Percentiles rank a stretch among this genome's conserved stretches.
phyloP scores from a whole-genome alignment of 2,888 invertebrate species.

The Plagodis dolabraria region DNA sequence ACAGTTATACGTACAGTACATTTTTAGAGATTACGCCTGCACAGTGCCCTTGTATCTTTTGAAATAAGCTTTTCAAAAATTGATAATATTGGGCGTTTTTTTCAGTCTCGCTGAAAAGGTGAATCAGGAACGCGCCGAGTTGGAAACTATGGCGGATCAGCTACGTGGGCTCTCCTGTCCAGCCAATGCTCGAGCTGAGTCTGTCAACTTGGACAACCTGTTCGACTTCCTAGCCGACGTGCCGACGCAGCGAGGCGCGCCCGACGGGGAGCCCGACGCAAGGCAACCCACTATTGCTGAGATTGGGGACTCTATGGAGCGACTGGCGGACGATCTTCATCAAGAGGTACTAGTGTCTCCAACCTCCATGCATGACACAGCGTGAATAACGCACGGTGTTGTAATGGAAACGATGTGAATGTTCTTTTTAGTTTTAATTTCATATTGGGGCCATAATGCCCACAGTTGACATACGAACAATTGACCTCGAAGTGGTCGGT shows the following conservation, averaged over 20 bases:
- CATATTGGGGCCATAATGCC: too few relatives aligned
- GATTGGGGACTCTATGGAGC: slow-evolving; percentile 93
- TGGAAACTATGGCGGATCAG: slow-evolving; percentile 78
- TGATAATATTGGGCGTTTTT: too few relatives aligned
- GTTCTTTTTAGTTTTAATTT: too few relatives aligned
- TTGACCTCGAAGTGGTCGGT: too few relatives aligned
- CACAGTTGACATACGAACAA: too few relatives aligned
- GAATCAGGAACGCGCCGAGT: slow-evolving; percentile 84
- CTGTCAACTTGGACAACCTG: slow-evolving; percentile 94
- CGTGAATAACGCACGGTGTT: too few relatives aligned
- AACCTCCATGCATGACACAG: background rate
- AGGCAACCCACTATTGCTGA: slow-evolving; percentile 90
- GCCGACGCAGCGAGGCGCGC: slow-evolving; percentile 75
- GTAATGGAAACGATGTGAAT: too few relatives aligned
- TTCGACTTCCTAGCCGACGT: slow-evolving; percentile 96
- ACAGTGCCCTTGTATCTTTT: too few relatives aligned
- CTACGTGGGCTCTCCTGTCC: slow-evolving; percentile 68
- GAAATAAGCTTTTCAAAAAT: too few relatives aligned
- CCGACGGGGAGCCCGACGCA: slow-evolving; percentile 79
- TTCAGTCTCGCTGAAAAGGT: slow-evolving; percentile 87
- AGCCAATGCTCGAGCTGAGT: slow-evolving; percentile 84
- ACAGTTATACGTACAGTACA: too few relatives aligned
- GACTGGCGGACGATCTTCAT: slow-evolving; percentile 92
- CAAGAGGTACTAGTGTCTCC: slow-evolving; percentile 85
- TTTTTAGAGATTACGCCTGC: too few relatives aligned